A percentile compares a stretch with the other conserved stretches of the same genome.
Conservation (phyloP, 2,113 vertebrate species). For the Bombycilla garrulus region DNA sequence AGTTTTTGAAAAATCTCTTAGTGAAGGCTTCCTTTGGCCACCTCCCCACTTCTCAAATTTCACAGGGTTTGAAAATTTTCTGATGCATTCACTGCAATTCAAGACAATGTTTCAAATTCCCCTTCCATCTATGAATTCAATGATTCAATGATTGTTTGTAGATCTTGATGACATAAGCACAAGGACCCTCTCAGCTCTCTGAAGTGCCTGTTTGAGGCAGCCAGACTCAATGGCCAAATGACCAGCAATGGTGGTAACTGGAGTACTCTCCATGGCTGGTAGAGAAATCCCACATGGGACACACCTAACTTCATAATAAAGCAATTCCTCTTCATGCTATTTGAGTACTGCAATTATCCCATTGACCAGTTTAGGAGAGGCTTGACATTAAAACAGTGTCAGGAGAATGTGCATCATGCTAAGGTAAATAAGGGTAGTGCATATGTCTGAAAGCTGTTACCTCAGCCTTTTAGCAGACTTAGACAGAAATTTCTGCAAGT, state of each 20-base stretch:
- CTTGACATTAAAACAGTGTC: not conserved
- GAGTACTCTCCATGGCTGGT: not conserved
- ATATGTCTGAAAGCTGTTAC: not conserved
- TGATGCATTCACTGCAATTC: not conserved
- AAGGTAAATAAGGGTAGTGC: not conserved
- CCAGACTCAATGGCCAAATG: not conserved
- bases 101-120: not conserved
- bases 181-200: not conserved
- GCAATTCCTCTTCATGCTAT: not conserved
- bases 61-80: not conserved
- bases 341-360: not conserved
- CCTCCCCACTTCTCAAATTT: not conserved
- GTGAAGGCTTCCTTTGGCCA: not conserved
- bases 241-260: not conserved
- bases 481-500: not conserved
- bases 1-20: not conserved
- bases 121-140: not conserved
- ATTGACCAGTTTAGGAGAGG: not conserved
- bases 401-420: not conserved
- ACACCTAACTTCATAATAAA: not conserved
- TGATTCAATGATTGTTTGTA: not conserved
- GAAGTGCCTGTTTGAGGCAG: not conserved
- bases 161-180: not conserved
- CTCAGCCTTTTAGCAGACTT: not conserved
- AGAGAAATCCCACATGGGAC: not conserved